Evolutionary conservation across 2,888 invertebrate genomes (phyloP).

Genomic region (Ichneumoninae sp.): DNA sequence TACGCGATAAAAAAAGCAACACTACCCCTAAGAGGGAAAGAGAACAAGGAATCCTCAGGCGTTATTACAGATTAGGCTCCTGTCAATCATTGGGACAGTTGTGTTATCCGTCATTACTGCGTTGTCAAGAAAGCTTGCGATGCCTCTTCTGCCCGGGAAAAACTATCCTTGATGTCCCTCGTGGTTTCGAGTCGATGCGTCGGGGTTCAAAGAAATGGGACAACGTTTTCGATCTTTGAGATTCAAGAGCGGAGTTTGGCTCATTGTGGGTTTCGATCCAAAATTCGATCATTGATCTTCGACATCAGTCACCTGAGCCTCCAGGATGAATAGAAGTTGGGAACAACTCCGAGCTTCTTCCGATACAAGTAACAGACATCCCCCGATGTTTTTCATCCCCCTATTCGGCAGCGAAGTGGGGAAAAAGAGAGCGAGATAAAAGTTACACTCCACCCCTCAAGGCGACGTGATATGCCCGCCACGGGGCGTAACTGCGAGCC

Average conservation of each 20-base stretch:
- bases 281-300: background rate
- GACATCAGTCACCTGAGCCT: conserved; percentile 20
- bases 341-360: background rate
- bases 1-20: conserved; percentile 27
- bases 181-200: background rate
- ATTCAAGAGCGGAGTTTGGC: background rate
- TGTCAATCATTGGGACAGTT: conserved; percentile 11
- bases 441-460: conserved; percentile 60
- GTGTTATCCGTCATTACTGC: background rate
- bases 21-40: conserved; percentile 45
- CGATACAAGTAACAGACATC: background rate
- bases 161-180: background rate
- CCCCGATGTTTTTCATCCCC: conserved; percentile 27
- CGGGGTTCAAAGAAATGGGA: background rate
- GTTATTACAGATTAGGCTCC: conserved; percentile 43
- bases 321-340: conserved; percentile 1
- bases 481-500: conserved; percentile 68
- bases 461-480: conserved; percentile 36
- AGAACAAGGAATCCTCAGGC: conserved; percentile 21
- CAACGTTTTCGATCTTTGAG: background rate
- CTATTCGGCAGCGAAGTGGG: conserved; percentile 36
- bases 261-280: background rate
- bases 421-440: conserved; percentile 51
- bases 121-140: background rate
- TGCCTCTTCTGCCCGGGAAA: background rate